These are phyloP conservation scores for Magallana nippona DNA, from an alignment of 2,888 invertebrate species.

Conservation along the genomic window DNA sequence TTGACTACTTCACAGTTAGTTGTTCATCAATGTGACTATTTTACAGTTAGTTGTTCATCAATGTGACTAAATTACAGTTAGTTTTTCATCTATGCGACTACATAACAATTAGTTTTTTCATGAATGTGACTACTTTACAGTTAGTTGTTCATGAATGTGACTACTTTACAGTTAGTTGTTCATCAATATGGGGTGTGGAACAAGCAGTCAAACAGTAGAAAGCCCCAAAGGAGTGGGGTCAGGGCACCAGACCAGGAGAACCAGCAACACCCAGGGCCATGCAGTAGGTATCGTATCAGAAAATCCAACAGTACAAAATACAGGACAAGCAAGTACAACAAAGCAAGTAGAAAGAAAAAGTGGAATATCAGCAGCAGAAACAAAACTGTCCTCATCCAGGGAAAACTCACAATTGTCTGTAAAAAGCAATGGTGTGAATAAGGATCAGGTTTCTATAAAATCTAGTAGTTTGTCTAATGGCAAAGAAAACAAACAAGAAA, in stretches of 20 bases:
- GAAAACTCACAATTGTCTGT: not conserved
- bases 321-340: not conserved
- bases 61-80: too few relatives aligned
- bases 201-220: constrained; percentile 7
- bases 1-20: too few relatives aligned
- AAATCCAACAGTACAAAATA: not conserved
- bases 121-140: too few relatives aligned
- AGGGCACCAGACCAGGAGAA: not conserved
- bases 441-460: not conserved
- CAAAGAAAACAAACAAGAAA: not conserved
- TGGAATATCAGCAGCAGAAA: too few relatives aligned
- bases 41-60: too few relatives aligned
- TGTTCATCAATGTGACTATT: too few relatives aligned
- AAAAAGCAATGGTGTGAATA: not conserved
- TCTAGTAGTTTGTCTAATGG: not conserved
- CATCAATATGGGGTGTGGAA: constrained; percentile 36
- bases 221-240: not conserved
- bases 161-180: not conserved
- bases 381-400: not conserved
- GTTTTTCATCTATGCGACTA: too few relatives aligned
- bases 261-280: constrained; percentile 1
- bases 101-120: too few relatives aligned
- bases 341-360: too few relatives aligned
- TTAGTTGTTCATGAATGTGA: not conserved
- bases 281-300: not conserved